A percentile compares a stretch with the other conserved stretches of the same genome.
Evolutionary conservation across 2,888 invertebrate genomes (phyloP).

Genomic region (Cinara cedri): DNA sequence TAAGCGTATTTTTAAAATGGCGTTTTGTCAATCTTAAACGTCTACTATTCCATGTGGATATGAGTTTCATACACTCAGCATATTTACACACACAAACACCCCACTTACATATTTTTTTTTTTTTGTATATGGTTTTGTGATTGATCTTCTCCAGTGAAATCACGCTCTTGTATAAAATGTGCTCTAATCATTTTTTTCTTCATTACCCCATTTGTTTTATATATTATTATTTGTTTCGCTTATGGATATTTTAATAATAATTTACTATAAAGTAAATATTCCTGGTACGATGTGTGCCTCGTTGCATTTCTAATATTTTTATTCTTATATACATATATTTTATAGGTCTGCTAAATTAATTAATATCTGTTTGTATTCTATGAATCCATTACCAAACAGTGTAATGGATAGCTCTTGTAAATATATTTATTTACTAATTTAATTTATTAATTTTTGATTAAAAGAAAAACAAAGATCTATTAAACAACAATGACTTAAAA

Average conservation of each 20-base stretch:
- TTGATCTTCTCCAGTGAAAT: background rate
- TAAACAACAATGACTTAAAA: background rate
- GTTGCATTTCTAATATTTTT: constrained; percentile 2
- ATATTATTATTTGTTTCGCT: constrained; percentile 39
- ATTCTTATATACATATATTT: background rate
- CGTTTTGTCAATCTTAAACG: background rate
- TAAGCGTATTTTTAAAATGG: constrained; percentile 1
- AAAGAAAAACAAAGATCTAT: constrained; percentile 13
- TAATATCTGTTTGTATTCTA: constrained; percentile 5
- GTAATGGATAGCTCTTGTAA: background rate
- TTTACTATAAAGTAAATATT: constrained; percentile 3
- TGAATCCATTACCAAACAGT: background rate
- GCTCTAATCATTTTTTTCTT: constrained; percentile 10
- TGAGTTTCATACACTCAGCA: background rate
- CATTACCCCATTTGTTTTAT: constrained; percentile 10
- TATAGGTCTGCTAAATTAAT: constrained; percentile 32
- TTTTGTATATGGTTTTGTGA: constrained; percentile 9
- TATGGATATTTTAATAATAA: constrained; percentile 10
- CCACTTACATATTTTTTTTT: background rate
- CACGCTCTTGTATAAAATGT: constrained; percentile 8
- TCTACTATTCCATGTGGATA: background rate
- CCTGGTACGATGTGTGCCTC: background rate
- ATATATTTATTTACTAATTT: constrained; percentile 21
- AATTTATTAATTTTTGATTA: constrained; percentile 35
- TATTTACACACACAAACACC: background rate